Evolutionary conservation across 2,888 invertebrate species (phyloP).

Genomic region (Rhogogaster chlorosoma): DNA sequence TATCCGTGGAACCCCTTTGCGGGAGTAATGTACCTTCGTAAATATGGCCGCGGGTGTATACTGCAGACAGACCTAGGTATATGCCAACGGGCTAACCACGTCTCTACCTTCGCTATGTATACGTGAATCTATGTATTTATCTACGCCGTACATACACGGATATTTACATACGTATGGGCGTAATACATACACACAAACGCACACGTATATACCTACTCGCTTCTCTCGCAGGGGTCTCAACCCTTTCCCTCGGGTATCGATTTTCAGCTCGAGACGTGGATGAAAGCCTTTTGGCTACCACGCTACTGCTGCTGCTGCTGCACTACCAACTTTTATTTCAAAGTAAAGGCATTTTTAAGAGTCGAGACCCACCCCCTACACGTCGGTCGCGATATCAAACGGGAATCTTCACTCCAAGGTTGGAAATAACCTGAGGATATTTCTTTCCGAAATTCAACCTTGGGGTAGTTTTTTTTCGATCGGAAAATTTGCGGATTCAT

Average conservation of each 20-base stretch:
- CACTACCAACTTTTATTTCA: conserved; percentile 48
- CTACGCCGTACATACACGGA: not conserved
- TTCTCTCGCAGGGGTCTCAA: conserved; percentile 68
- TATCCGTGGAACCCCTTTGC: conserved; percentile 42
- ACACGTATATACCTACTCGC: not conserved
- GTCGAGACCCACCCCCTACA: not conserved
- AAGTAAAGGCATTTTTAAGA: conserved; percentile 48
- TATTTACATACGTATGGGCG: not conserved
- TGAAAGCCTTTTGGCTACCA: conserved; percentile 46
- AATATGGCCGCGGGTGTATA: conserved; percentile 44
- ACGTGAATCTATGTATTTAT: not conserved
- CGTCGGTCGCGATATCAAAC: not conserved
- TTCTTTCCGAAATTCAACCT: not conserved
- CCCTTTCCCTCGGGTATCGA: conserved; percentile 76
- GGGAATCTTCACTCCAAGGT: not conserved
- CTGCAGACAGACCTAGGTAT: conserved; percentile 19
- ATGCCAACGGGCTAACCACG: not conserved
- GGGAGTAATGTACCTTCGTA: conserved; percentile 46
- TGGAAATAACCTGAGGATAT: not conserved
- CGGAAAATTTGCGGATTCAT: no score
- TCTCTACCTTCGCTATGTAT: not conserved
- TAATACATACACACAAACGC: not conserved
- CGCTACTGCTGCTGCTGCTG: not conserved
- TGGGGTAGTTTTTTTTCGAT: not conserved
- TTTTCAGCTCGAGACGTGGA: conserved; percentile 73